Evolutionary conservation across 2,888 invertebrate genomes (phyloP).

Genomic region (Horisme vitalbata): DNA sequence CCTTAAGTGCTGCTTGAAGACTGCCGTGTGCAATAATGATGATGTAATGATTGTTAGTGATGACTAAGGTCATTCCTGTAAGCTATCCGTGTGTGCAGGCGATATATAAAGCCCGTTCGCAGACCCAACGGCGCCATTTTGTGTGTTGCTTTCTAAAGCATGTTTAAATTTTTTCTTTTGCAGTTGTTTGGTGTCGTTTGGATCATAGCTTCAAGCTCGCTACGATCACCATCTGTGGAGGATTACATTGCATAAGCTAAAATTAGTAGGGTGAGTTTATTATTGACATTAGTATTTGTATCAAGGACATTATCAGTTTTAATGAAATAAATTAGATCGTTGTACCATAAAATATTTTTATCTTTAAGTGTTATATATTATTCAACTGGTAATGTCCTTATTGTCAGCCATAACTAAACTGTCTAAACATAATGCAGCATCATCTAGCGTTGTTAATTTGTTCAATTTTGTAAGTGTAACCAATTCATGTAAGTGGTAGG

Average conservation of each 20-base stretch:
- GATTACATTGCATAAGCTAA: slow-evolving; percentile 80
- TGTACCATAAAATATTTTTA: too few relatives aligned
- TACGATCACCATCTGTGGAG: slow-evolving; percentile 84
- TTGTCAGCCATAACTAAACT: slow-evolving; percentile 34
- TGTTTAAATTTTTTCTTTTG: slow-evolving; percentile 84
- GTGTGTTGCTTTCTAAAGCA: slow-evolving; percentile 79
- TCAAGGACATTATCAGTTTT: slow-evolving; percentile 23
- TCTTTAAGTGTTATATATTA: slow-evolving; percentile 10
- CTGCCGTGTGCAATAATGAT: slow-evolving; percentile 68
- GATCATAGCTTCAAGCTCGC: slow-evolving; percentile 83
- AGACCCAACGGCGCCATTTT: slow-evolving; percentile 60
- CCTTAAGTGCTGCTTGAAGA: slow-evolving; percentile 71
- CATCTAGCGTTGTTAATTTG: slow-evolving; percentile 29
- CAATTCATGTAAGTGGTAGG: slow-evolving; percentile 42
- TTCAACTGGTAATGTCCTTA: slow-evolving; percentile 41
- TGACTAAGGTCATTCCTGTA: slow-evolving; percentile 73
- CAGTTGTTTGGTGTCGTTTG: slow-evolving; percentile 84
- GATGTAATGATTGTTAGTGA: slow-evolving; percentile 62
- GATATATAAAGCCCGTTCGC: slow-evolving; percentile 76
- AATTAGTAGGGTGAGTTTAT: slow-evolving; percentile 63
- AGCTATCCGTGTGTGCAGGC: slow-evolving; percentile 80
- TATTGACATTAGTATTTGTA: slow-evolving; percentile 32
- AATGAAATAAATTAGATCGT: slow-evolving; percentile 9
- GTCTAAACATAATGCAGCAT: slow-evolving; percentile 38
- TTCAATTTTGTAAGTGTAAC: slow-evolving; percentile 42